Evolutionary conservation across 1,140 invertebrate genomes (phyloP), one percentile per base, ranked within the genome.

Genomic region (Teleogryllus occipitalis): DNA sequence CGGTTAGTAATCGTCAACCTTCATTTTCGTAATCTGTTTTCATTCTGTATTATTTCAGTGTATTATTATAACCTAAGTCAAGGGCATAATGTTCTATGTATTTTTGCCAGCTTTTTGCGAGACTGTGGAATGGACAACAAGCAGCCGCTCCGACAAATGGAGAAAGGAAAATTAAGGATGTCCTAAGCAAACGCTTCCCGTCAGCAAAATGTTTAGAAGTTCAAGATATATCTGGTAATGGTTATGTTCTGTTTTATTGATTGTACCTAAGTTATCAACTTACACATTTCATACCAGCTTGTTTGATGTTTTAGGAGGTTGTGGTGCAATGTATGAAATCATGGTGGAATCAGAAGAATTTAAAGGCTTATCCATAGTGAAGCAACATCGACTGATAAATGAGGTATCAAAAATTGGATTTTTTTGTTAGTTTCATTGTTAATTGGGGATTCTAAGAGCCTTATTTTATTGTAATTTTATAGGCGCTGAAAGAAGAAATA

Each of bases 281-380:
- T 77, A 10, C 7, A 7, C 54, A 14, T 65, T 14, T 10, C 10
- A 65, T 14, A 14, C 10, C 7, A 47, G 73, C 49, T n/a, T 27
- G 46, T 49, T 77, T 39, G 81, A 54, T 78, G 78, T 82, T 85
- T 7, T 81, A 92, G 91, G 94, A 80, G 94, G 95, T 8, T 97
- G 95, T 88, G 95, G 95, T 54, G 93, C 94, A 39, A 96, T 97
- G 94, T 97, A 92, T 87, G 93, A 95, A 87, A 90, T 96, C 48
- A 90, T 88, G 82, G 89, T 97, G 21, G 90, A 94, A 86, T 88
- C 93, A 15, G 86, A 87, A 74, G 93, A 95, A 83, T 96, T 97
- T 83, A 87, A 90, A 86, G 94, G 93, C 39, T 84, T 96, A 14
- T 90, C 89, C 48, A 91, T 90, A 47, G 90, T 96, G 0, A 94